phyloP scores from a whole-genome alignment of 2,113 vertebrate genomes.

The Xenopus tropicalis region DNA sequence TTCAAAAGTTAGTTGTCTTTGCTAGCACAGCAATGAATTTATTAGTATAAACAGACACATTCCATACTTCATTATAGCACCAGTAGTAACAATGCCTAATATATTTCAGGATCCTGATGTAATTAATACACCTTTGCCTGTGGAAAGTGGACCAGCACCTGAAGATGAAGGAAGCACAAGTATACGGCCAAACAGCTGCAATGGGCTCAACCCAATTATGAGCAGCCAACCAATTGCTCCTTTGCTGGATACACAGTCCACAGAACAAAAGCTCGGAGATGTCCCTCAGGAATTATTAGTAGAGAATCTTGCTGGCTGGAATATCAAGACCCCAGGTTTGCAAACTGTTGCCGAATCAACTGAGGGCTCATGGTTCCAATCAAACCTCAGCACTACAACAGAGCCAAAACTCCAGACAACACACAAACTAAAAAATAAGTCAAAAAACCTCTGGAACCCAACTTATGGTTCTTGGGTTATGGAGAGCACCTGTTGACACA shows the following conservation, averaged over 20 bases:
- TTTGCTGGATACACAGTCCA: conserved; percentile 45
- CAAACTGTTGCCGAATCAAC: conserved; percentile 48
- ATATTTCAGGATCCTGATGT: conserved; percentile 82
- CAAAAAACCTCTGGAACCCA: conserved; percentile 89
- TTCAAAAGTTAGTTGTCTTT: no score
- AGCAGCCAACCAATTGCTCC: conserved; percentile 59
- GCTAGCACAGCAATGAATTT: no score
- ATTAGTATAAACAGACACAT: no score
- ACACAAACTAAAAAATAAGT: conserved; percentile 83
- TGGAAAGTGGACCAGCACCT: conserved; percentile 68
- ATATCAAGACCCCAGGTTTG: conserved; percentile 60
- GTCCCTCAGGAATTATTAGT: conserved; percentile 67
- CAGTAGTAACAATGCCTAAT: background rate
- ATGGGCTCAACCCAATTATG: conserved; percentile 68
- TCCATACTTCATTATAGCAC: no score
- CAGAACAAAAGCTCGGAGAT: conserved; percentile 50
- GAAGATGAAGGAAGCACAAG: conserved; percentile 72
- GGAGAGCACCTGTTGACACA: conserved; percentile 66
- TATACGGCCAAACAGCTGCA: conserved; percentile 66
- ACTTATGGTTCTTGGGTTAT: conserved; percentile 86
- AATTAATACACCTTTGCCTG: conserved; percentile 79
- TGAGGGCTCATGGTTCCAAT: conserved; percentile 47
- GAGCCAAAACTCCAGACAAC: conserved; percentile 62
- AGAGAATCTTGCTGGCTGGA: conserved; percentile 61
- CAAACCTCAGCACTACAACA: conserved; percentile 58